Base-by-base conservation (phyloP, 1,140 invertebrate genomes). In the Harlomillsia oculata region DNA sequence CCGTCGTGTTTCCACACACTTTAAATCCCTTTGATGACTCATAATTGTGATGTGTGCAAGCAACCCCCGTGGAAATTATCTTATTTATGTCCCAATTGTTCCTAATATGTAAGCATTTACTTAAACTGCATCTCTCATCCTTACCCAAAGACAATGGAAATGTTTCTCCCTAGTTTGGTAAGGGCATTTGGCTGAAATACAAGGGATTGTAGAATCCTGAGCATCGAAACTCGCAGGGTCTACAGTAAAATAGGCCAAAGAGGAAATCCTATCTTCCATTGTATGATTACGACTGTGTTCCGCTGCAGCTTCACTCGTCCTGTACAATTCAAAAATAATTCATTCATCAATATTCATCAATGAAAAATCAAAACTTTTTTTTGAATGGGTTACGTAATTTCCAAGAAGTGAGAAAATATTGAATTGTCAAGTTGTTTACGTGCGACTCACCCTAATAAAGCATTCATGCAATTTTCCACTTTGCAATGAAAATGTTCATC, bases 121-220 rank as follows among this genome's bases (percentile, higher is more conserved):
- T 36, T 45, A 30, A 45, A n/a, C 11, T 41, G 3, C 11, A 9
- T 41, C 18, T 41, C 13, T 9, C 3, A 48, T 14, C 60, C 72
- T 73, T 72, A 81, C 78, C 82, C 83, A 85, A 65, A 79, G 84
- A 70, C 85, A 94, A 70, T 94, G 90, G 68, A 84, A 93, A 67
- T 94, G 91, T 49, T 83, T 84, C 60, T 88, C 83, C 56, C 84
- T 84, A 51, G 79, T 76, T 36, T 81, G 80, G 68, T 85, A 85
- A 23, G 83, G 81, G 72, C 89, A 92, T 37, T 77, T 77, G n/a
- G 70, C 60, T 14, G 70, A 65, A 14, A 65, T 56, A 34, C 64
- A 65, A 16, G 64, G 64, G 50, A 65, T 65, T 28, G 60, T 65
- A 16, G 64, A 65, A 39, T 65, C 64, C 36, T 65, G 64, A 25